Conservation (phyloP, 2,888 invertebrate genomes). For the Hybos culiciformis region DNA sequence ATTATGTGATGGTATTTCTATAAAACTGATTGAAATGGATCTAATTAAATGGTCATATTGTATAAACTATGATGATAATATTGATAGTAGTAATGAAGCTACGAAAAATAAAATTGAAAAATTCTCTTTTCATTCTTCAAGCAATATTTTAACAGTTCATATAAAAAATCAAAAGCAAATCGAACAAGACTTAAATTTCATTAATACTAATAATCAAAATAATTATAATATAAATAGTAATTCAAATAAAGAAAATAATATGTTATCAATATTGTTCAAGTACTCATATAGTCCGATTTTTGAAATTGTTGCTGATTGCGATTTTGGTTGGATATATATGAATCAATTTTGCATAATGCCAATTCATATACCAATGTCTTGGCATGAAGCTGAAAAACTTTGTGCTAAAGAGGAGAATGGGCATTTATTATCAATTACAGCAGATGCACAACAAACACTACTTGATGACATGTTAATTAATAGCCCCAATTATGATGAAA, state of each 20-base stretch:
- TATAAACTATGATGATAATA: too few species aligned
- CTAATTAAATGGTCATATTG: constrained; percentile 24
- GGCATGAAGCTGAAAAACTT: constrained; percentile 54
- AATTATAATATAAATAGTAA: not conserved
- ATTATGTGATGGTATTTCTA: constrained; percentile 21
- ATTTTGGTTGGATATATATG: constrained; percentile 55
- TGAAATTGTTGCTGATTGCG: constrained; percentile 49
- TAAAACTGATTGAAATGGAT: constrained; percentile 23
- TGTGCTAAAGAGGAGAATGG: constrained; percentile 50
- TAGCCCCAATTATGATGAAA: constrained; percentile 53
- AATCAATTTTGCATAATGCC: constrained; percentile 53
- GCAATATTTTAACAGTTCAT: constrained; percentile 23
- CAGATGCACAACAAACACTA: constrained; percentile 46
- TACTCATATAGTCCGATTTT: constrained; percentile 50
- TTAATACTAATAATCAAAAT: too few species aligned
- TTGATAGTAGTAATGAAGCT: too few species aligned
- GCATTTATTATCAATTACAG: constrained; percentile 52
- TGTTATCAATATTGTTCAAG: constrained; percentile 45
- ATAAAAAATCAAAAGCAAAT: too few species aligned
- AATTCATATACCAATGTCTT: constrained; percentile 43
- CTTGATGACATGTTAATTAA: constrained; percentile 50
- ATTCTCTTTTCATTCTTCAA: constrained; percentile 22
- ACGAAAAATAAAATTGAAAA: constrained; percentile 18
- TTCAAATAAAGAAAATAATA: constrained; percentile 1
- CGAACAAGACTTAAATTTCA: not conserved